Evolutionary conservation across 2,113 vertebrate genomes (phyloP), one percentile per base, ranked within the genome.

Genomic region (Tringa solitaria): DNA sequence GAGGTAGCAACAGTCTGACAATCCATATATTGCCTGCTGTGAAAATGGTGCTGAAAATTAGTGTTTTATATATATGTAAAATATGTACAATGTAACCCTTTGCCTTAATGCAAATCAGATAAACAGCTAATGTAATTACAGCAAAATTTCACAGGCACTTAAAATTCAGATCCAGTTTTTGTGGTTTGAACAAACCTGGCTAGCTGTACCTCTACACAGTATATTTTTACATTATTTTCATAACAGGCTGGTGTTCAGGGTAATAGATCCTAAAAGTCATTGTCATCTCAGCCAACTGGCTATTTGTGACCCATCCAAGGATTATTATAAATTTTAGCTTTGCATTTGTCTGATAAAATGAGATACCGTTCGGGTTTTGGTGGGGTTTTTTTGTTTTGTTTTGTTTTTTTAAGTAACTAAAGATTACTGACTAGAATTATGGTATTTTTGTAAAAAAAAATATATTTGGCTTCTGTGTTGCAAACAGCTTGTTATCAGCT

Each of bases 91-190:
- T 26, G 39, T 85, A 76, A 90, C 82, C 13, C 56, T 92, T 88
- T 68, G 69, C 80, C 93, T 94, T 90, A 45, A 94, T 63, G 90
- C 51, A 92, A 72, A 90, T 80, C 87, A 92, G 76, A 90, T 88
- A 74, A 93, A 92, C 65, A 90, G 70, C 73, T 81, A 75, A 76
- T 70, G 56, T 86, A 97, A 95, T 87, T 84, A 84, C 64, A 74
- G 80, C 64, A 92, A 64, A 89, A 90, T 2, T n/a, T 86, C 69
- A 50, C 56, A 61, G 72, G 26, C 64, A 50, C n/a, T 92, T 95
- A 82, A 90, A 92, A 95, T 93, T 91, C 94, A 92, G 72, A 41
- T 95, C 27, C 60, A 43, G 56, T 45, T 85, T 73, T 84, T 84
- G 68, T 76, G 27, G 32, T 81, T 84, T 81, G 60, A 79, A 41